phyloP scores from a whole-genome alignment of 2,113 vertebrate genomes.

The Leptobrachium ailaonicum region DNA sequence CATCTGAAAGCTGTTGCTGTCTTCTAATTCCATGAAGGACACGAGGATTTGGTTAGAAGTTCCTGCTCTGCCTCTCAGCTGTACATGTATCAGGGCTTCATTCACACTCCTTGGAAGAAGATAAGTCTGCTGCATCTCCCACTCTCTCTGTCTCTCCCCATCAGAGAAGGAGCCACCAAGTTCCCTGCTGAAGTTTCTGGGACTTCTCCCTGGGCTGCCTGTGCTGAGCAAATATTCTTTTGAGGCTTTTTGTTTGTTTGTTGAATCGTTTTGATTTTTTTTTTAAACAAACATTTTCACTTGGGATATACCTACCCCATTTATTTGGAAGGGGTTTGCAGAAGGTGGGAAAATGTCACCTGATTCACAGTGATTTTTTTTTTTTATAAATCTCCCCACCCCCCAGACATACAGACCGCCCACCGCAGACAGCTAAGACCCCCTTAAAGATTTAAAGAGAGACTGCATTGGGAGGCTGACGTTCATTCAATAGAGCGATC shows the following conservation, averaged over 20 bases:
- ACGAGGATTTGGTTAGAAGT: background rate
- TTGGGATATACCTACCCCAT: background rate
- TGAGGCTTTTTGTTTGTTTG: too few relatives aligned
- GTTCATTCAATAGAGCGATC: slow-evolving; percentile 97
- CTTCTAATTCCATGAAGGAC: background rate
- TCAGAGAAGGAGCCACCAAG: background rate
- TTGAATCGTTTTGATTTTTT: too few relatives aligned
- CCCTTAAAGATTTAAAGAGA: slow-evolving; percentile 99
- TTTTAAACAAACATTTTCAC: background rate
- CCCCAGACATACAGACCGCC: slow-evolving; percentile 84
- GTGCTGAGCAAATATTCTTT: background rate
- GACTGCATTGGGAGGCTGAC: slow-evolving; percentile 94
- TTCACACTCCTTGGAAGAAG: background rate
- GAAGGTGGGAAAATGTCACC: slow-evolving; percentile 88
- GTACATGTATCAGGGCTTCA: background rate
- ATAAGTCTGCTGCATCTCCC: background rate
- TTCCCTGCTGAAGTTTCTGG: background rate
- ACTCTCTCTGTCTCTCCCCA: background rate
- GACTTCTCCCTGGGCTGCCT: background rate
- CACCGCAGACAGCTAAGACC: slow-evolving; percentile 97
- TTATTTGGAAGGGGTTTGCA: slow-evolving; percentile 56
- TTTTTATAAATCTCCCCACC: slow-evolving; percentile 80
- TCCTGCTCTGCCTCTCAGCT: background rate
- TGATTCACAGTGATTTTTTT: slow-evolving; percentile 89
- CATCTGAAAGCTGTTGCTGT: too few relatives aligned